Evolutionary conservation across 2,797 vertebrate genomes (phyloP), one percentile per base, ranked within the genome.

Genomic region (Lycodopsis pacificus): DNA sequence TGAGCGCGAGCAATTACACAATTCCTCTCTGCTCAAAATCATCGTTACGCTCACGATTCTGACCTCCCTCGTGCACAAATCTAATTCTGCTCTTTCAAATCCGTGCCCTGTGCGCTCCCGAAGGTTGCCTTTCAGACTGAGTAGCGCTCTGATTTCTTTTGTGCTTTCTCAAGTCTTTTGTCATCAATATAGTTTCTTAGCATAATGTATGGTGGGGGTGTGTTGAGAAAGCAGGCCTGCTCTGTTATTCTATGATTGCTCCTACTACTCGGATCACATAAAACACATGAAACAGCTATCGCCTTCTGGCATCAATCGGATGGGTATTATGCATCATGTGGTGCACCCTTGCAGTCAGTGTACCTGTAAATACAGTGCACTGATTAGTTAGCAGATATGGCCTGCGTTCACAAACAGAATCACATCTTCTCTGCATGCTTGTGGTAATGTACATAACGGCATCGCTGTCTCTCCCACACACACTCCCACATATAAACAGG

Each of bases 211-310:
- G 22, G 25, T 15, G 46, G 46, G 19, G 46, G 22, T 14, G 53
- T 65, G 63, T 56, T 69, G 57, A 70, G 54, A 77, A 71, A 57
- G 53, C 44, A 15, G 27, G 19, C 5, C 58, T 44, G 64, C n/a
- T 69, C 19, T 49, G 49, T 59, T 75, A 51, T 77, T n/a, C 36
- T 27, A 19, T 76, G 61, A 82, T 40, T 77, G 58, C 20, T 0
- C 76, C 12, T 22, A 14, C n/a, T n/a, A n/a, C 56, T 72, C 49
- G 22, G 72, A 82, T 79, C 61, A 70, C 62, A 80, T 19, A 8
- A 78, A 80, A 77, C 71, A 64, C 27, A 65, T 79, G 61, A 79
- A 71, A 76, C 36, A 20, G 38, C n/a, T 1, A 30, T 65, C 7
- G 25, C 22, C 14, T 56, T 56, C 22, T 27, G 14, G 36, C 42